Conservation (phyloP, 2,113 vertebrate species). For the Odocoileus virginianus region DNA sequence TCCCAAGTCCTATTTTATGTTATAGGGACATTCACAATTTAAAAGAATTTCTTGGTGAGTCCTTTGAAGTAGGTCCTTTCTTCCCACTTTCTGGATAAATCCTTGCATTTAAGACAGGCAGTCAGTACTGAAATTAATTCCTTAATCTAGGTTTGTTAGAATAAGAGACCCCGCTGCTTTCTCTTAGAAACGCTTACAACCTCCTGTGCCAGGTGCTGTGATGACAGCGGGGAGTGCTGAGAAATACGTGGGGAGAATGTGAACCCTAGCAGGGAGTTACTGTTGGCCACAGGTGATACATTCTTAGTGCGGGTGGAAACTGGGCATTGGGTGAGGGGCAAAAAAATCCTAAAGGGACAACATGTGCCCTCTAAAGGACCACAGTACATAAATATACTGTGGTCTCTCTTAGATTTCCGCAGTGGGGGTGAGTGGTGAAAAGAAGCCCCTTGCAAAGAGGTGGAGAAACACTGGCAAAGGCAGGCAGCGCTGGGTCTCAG, state of each 20-base stretch:
- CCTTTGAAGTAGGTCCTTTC: neutral
- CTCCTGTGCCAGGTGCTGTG: neutral
- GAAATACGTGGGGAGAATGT: neutral
- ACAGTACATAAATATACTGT: neutral
- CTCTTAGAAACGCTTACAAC: neutral
- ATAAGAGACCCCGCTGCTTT: neutral
- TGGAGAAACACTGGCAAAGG: neutral
- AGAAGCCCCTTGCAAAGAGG: neutral
- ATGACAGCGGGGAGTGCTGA: neutral
- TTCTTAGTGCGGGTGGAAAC: neutral
- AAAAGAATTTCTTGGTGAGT: neutral
- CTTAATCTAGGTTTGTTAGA: neutral
- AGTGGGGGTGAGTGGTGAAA: neutral
- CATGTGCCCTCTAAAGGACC: neutral
- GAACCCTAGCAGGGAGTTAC: neutral
- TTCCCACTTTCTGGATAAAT: neutral
- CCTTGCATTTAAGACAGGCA: neutral
- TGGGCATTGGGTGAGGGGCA: neutral
- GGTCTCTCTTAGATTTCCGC: neutral
- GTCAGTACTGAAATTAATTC: neutral
- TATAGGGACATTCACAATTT: neutral
- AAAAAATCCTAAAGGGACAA: neutral
- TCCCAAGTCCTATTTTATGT: constrained; percentile 11
- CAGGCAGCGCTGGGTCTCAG: neutral
- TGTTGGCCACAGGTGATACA: neutral